A percentile compares a stretch with the other conserved stretches of the same genome.
These are phyloP conservation scores for Gadopsis bispinosus DNA, from an alignment of 2,797 vertebrate species.

Conservation along the genomic window DNA sequence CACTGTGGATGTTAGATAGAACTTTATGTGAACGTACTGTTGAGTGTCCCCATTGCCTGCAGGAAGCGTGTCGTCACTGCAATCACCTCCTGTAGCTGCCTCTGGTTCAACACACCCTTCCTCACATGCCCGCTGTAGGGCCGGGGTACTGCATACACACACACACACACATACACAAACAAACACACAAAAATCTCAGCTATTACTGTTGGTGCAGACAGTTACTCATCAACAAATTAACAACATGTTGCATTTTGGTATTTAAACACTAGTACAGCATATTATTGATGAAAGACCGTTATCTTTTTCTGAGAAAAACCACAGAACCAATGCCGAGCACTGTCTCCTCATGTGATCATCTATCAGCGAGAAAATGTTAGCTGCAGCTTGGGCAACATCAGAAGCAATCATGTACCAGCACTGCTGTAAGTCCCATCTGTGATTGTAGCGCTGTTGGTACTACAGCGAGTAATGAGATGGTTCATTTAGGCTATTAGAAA, in stretches of 20 bases:
- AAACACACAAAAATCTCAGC: constrained; percentile 23
- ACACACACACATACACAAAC: constrained; percentile 44
- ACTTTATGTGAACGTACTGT: constrained; percentile 72
- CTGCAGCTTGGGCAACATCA: constrained; percentile 65
- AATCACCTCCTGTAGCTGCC: constrained; percentile 71
- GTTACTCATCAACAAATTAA: constrained; percentile 35
- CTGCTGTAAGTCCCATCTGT: constrained; percentile 72
- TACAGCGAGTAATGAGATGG: constrained; percentile 64
- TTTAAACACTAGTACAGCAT: not conserved
- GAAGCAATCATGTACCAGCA: constrained; percentile 63
- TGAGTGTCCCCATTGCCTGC: constrained; percentile 71
- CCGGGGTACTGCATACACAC: constrained; percentile 56
- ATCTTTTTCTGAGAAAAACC: constrained; percentile 36
- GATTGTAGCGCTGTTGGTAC: constrained; percentile 57
- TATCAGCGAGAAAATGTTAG: constrained; percentile 58
- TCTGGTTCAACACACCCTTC: constrained; percentile 75
- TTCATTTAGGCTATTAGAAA: constrained; percentile 53
- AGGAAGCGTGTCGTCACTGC: constrained; percentile 74
- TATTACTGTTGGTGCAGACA: constrained; percentile 37
- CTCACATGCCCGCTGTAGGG: constrained; percentile 70
- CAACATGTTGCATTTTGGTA: constrained; percentile 21
- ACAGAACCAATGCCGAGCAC: constrained; percentile 41
- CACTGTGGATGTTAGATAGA: not conserved
- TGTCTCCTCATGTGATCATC: constrained; percentile 54
- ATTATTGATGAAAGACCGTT: constrained; percentile 35